These are phyloP conservation scores for Cebus imitator DNA, from an alignment of 2,113 vertebrate genomes.

Conservation along the genomic window DNA sequence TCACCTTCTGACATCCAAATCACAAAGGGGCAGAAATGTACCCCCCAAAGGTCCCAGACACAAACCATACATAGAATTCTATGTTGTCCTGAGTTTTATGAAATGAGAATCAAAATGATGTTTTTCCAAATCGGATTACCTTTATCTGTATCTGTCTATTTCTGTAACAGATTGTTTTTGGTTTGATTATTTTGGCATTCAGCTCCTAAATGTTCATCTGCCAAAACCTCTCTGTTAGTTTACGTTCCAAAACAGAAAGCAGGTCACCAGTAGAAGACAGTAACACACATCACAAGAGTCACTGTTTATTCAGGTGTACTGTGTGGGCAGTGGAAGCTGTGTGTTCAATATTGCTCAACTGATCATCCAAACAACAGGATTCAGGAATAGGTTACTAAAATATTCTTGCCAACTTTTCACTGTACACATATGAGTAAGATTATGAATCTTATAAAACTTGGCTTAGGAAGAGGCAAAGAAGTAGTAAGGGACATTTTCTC, in stretches of 20 bases:
- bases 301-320: constrained; percentile 58
- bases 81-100: background rate
- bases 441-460: background rate
- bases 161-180: background rate
- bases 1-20: background rate
- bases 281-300: background rate
- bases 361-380: background rate
- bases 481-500: background rate
- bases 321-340: background rate
- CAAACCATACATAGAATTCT: background rate
- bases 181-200: background rate
- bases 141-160: background rate
- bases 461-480: background rate
- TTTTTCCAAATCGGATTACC: background rate
- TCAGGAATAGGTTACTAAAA: background rate
- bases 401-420: background rate
- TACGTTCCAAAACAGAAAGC: background rate
- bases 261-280: background rate
- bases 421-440: background rate
- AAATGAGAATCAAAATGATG: background rate
- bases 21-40: background rate
- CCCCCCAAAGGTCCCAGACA: background rate
- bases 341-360: background rate
- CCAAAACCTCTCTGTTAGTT: background rate
- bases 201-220: background rate